Evolutionary conservation across 1,140 invertebrate genomes (phyloP).

Genomic region (Anastrepha ludens): DNA sequence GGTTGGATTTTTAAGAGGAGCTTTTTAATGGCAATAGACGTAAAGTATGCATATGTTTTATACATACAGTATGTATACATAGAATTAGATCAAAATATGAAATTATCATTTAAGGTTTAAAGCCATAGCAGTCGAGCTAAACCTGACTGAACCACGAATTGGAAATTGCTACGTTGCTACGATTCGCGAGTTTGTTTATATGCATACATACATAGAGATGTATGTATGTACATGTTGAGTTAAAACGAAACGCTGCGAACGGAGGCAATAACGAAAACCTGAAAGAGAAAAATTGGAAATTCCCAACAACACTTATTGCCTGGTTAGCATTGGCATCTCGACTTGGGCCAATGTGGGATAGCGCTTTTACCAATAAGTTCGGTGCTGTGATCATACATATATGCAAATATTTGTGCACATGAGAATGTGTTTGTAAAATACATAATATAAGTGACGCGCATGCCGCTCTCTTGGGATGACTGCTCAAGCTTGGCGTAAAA

Average conservation of each 20-base stretch:
- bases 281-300: constrained; percentile 48
- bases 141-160: neutral
- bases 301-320: constrained; percentile 27
- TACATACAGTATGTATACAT: too few species aligned
- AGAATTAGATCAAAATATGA: too few species aligned
- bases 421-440: neutral
- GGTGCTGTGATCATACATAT: neutral
- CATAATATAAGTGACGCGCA: neutral
- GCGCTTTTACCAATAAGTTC: constrained; percentile 26
- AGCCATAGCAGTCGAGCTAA: too few species aligned
- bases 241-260: neutral
- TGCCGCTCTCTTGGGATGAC: constrained; percentile 12
- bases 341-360: neutral
- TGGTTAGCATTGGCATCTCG: neutral
- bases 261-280: constrained; percentile 10
- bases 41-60: too few species aligned
- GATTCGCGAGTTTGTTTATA: neutral
- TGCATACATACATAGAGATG: neutral
- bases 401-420: neutral
- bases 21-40: too few species aligned
- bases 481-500: neutral
- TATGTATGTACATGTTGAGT: too few species aligned
- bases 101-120: too few species aligned
- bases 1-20: too few species aligned
- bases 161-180: neutral